A percentile compares a stretch with the other conserved stretches of the same genome.
Evolutionary conservation across 2,888 invertebrate genomes (phyloP).

Genomic region (Sylvicola cinctus): DNA sequence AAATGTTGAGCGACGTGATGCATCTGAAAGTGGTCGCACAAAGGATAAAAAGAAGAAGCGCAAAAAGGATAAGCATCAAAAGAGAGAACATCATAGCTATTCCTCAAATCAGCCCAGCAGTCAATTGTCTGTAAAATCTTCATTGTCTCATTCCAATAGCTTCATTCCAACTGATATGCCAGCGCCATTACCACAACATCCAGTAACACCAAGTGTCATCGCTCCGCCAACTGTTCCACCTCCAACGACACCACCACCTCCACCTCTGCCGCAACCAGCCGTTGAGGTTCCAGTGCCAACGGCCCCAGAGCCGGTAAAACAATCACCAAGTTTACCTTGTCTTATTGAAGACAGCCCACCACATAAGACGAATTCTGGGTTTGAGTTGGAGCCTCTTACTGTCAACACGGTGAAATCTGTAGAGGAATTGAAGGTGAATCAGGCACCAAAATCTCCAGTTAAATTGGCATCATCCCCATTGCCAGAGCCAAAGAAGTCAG

Average conservation of each 20-base stretch:
- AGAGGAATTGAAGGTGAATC: constrained; percentile 2
- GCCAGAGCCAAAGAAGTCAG: constrained; percentile 39
- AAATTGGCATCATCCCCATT: not conserved
- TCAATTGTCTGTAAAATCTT: no score
- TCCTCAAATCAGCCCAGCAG: constrained; percentile 9
- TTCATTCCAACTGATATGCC: constrained; percentile 7
- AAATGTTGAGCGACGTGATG: constrained; percentile 18
- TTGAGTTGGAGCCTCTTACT: constrained; percentile 2
- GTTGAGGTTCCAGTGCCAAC: no score
- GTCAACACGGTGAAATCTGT: constrained; percentile 7
- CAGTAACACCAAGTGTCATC: constrained; percentile 9
- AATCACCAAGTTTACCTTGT: constrained; percentile 40
- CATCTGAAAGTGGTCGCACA: constrained; percentile 42
- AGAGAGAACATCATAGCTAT: constrained; percentile 45
- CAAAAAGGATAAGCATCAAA: constrained; percentile 55
- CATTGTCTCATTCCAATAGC: constrained; percentile 9
- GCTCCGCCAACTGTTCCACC: constrained; percentile 15
- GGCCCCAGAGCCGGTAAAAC: constrained; percentile 17
- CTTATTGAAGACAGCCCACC: constrained; percentile 40
- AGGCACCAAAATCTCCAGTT: no score
- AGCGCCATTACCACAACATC: constrained; percentile 5
- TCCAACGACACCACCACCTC: not conserved
- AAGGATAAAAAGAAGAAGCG: constrained; percentile 73
- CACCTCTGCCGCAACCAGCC: no score
- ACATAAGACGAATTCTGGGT: constrained; percentile 19